Evolutionary conservation across 2,888 invertebrate species (phyloP).

Genomic region (Mamestra brassicae): DNA sequence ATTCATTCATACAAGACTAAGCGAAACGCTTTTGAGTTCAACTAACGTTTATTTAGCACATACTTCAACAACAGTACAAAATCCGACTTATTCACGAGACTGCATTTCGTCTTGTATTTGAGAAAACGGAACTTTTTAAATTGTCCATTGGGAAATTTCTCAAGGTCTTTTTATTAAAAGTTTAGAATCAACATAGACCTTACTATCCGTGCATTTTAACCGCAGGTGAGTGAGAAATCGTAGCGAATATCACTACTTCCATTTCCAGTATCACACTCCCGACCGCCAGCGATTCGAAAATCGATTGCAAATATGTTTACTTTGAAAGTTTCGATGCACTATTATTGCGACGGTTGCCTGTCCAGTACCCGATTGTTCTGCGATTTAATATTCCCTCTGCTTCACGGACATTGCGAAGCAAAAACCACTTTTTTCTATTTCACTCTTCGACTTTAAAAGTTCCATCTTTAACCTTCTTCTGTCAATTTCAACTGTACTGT

Average conservation of each 20-base stretch:
- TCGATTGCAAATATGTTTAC: background rate
- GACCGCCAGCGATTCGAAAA: background rate
- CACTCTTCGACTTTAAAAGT: background rate
- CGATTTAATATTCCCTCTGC: background rate
- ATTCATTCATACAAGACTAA: conserved; percentile 37
- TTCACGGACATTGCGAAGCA: background rate
- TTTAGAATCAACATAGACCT: conserved; percentile 9
- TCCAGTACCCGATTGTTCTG: background rate
- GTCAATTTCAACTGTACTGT: background rate
- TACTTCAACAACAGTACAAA: conserved; percentile 47
- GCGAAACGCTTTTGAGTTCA: conserved; percentile 53
- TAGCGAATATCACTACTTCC: background rate
- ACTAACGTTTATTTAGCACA: conserved; percentile 52
- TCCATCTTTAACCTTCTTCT: background rate
- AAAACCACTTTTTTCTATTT: background rate
- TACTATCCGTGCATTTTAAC: conserved; percentile 2
- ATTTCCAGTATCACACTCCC: background rate
- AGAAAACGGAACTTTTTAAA: conserved; percentile 40
- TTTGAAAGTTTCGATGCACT: background rate
- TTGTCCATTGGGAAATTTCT: conserved; percentile 3
- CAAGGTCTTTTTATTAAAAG: background rate
- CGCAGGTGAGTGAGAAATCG: background rate
- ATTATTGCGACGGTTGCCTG: background rate
- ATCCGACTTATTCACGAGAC: conserved; percentile 50
- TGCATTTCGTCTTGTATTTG: conserved; percentile 20